Percentiles rank a stretch among this genome's conserved stretches.
Evolutionary conservation across 2,797 vertebrate genomes (phyloP).

Genomic region (Leptoclinus maculatus): DNA sequence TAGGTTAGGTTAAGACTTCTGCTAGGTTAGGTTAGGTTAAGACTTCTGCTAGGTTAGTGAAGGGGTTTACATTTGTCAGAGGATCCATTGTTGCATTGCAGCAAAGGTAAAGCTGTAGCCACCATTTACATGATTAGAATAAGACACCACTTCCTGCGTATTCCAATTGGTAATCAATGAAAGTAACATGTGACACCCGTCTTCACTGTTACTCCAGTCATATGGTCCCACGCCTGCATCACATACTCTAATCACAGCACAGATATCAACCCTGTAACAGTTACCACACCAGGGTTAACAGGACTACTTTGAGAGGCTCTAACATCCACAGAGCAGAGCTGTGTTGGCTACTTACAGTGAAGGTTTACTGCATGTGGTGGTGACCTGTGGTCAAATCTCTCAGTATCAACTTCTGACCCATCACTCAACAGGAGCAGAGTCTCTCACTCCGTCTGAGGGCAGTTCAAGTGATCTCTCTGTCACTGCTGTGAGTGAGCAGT

Average conservation of each 20-base stretch:
- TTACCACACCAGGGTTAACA: background rate
- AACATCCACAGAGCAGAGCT: background rate
- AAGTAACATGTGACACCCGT: background rate
- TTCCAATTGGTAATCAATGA: background rate
- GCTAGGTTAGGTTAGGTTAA: background rate
- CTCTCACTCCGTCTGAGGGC: constrained; percentile 36
- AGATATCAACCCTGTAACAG: too few species aligned
- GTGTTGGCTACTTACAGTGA: constrained; percentile 26
- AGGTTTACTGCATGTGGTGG: constrained; percentile 18
- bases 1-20: background rate
- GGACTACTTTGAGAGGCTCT: background rate
- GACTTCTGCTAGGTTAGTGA: background rate
- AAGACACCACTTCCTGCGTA: background rate
- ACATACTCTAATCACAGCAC: background rate
- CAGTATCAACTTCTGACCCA: constrained; percentile 49
- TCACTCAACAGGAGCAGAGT: constrained; percentile 62
- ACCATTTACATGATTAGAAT: background rate
- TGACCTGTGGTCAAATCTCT: constrained; percentile 45
- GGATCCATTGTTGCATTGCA: background rate
- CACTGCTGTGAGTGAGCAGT: constrained; percentile 59
- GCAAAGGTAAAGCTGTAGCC: background rate
- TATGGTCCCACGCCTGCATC: background rate
- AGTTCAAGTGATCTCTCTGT: constrained; percentile 65
- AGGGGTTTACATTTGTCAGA: background rate
- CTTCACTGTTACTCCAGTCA: background rate